phyloP scores from a whole-genome alignment of 2,888 invertebrate species.

The Hypena proboscidalis region DNA sequence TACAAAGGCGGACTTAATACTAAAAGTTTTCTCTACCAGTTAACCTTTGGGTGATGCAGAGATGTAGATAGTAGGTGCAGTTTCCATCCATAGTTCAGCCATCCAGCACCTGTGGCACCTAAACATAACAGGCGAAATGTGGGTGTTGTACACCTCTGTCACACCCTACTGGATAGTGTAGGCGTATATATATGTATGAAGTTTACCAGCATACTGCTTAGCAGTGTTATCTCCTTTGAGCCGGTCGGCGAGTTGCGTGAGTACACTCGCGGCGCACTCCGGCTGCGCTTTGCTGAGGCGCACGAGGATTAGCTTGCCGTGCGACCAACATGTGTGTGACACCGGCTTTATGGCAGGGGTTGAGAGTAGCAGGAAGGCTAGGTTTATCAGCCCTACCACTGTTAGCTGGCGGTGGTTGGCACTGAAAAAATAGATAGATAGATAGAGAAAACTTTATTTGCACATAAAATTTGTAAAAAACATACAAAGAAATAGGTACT shows the following conservation, averaged over 20 bases:
- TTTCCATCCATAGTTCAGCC: no score
- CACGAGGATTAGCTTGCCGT: slow-evolving; percentile 68
- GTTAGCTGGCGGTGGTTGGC: slow-evolving; percentile 73
- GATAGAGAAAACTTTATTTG: no score
- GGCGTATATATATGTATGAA: not conserved
- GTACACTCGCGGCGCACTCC: slow-evolving; percentile 62
- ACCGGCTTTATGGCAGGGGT: slow-evolving; percentile 51
- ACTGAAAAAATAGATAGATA: slow-evolving; percentile 56
- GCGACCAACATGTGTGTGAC: slow-evolving; percentile 62
- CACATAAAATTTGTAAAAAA: no score
- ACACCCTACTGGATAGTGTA: no score
- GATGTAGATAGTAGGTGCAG: no score
- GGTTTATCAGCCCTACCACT: slow-evolving; percentile 67
- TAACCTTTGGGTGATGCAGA: no score
- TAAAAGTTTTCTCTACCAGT: no score
- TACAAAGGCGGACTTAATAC: no score
- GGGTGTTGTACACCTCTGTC: no score
- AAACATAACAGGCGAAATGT: no score
- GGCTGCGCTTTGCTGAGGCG: slow-evolving; percentile 68
- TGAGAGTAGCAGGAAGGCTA: slow-evolving; percentile 65
- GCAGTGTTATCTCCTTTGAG: slow-evolving; percentile 56
- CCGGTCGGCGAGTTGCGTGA: slow-evolving; percentile 62
- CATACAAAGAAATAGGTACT: no score
- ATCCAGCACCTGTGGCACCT: no score
- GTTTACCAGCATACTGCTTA: slow-evolving; percentile 66